Evolutionary conservation across 2,888 invertebrate species (phyloP).

Genomic region (Drosophila prolongata): DNA sequence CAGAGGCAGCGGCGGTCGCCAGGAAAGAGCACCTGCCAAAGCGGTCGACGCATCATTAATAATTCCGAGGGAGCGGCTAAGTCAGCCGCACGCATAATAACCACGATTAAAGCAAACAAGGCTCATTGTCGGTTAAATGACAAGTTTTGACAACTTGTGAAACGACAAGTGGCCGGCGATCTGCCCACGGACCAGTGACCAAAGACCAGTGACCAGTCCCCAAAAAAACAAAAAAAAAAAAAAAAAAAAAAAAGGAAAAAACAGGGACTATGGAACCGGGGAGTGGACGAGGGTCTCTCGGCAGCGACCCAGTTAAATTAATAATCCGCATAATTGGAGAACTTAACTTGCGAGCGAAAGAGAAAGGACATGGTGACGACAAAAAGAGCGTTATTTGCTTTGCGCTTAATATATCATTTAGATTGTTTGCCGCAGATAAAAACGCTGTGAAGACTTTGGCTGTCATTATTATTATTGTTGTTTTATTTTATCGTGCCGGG

Average conservation of each 20-base stretch:
- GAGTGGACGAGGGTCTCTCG: slow-evolving; percentile 13
- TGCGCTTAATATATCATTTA: slow-evolving; percentile 85
- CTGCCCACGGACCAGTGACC: slow-evolving; percentile 30
- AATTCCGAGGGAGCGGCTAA: slow-evolving; percentile 58
- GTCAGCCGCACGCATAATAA: slow-evolving; percentile 79
- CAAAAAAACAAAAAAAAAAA: background rate
- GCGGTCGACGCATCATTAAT: slow-evolving; percentile 69
- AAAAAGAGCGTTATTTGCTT: slow-evolving; percentile 80
- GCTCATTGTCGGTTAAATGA: slow-evolving; percentile 83
- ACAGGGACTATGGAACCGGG: background rate
- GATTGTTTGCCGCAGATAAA: slow-evolving; percentile 83
- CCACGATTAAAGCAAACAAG: slow-evolving; percentile 83
- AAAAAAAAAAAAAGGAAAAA: background rate
- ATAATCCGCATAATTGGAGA: slow-evolving; percentile 84
- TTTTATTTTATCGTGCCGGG: slow-evolving; percentile 50
- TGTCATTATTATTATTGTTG: slow-evolving; percentile 62
- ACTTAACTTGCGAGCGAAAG: slow-evolving; percentile 72
- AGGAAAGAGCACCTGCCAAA: slow-evolving; percentile 66
- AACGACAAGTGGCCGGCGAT: slow-evolving; percentile 74
- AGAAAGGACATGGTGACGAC: slow-evolving; percentile 56
- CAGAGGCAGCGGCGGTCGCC: slow-evolving; percentile 6
- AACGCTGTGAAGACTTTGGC: slow-evolving; percentile 64
- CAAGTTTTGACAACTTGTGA: slow-evolving; percentile 83
- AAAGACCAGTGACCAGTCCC: slow-evolving; percentile 4
- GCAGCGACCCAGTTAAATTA: slow-evolving; percentile 82